Percentiles rank a stretch among this genome's conserved stretches.
Evolutionary conservation across 2,797 vertebrate genomes (phyloP).

Genomic region (Galago senegalensis): DNA sequence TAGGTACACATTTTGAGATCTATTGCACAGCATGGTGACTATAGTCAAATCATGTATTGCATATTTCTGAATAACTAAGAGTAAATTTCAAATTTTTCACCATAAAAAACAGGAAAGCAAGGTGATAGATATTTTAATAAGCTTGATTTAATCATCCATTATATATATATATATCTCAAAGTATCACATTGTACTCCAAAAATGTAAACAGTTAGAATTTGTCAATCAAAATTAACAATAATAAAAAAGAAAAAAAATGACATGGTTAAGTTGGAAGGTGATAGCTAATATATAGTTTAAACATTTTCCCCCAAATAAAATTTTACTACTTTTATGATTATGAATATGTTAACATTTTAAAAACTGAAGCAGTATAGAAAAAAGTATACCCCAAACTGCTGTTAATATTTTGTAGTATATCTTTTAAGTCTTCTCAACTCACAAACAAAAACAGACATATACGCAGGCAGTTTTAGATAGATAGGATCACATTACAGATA

Average conservation of each 20-base stretch:
- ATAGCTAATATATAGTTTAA: neutral
- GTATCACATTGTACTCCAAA: neutral
- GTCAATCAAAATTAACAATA: neutral
- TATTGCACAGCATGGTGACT: neutral
- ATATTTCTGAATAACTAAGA: neutral
- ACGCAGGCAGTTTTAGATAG: neutral
- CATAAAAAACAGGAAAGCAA: neutral
- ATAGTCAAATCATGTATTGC: neutral
- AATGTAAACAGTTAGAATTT: neutral
- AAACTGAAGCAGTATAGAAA: neutral
- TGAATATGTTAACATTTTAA: neutral
- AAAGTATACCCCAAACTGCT: neutral
- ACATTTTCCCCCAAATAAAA: neutral
- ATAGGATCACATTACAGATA: neutral
- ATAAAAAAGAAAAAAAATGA: neutral
- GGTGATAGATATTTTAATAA: neutral
- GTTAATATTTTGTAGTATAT: conserved; percentile 13
- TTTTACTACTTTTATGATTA: conserved; percentile 17
- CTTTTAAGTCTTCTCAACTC: neutral
- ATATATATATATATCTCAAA: neutral
- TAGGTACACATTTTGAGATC: neutral
- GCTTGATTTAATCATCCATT: neutral
- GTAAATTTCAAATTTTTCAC: neutral
- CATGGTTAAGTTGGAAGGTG: neutral
- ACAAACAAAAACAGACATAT: neutral